phyloP scores from a whole-genome alignment of 2,797 vertebrate genomes.

The Myiothlypis coronata region DNA sequence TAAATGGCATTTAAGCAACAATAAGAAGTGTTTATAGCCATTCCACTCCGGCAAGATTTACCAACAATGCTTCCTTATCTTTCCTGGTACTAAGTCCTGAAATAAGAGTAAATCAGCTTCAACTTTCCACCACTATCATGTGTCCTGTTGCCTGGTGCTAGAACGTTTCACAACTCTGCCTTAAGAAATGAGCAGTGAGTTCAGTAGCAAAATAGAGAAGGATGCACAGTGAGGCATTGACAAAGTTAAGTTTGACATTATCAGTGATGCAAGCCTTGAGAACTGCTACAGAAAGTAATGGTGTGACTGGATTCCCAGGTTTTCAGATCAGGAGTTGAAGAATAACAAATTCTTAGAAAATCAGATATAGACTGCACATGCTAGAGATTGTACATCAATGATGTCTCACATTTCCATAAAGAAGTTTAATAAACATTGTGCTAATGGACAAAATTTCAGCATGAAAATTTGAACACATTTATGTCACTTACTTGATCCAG shows the following conservation, averaged over 20 bases:
- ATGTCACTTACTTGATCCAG: constrained; percentile 83
- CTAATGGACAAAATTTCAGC: background rate
- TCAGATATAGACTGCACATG: background rate
- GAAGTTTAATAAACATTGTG: background rate
- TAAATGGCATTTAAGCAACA: background rate
- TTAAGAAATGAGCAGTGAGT: background rate
- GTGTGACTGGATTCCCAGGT: background rate
- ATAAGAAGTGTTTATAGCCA: background rate
- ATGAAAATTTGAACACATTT: background rate
- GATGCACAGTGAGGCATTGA: background rate
- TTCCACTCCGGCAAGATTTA: background rate
- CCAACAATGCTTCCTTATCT: background rate
- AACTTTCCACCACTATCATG: background rate
- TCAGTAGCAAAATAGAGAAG: background rate
- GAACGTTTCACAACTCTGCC: background rate
- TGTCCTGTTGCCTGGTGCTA: background rate
- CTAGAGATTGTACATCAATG: background rate
- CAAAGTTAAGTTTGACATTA: background rate
- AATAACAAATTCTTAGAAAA: background rate
- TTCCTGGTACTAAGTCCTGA: background rate
- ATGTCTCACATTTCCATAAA: background rate
- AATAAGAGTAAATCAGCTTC: constrained; percentile 27
- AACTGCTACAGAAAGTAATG: background rate
- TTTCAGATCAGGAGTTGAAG: background rate
- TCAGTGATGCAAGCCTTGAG: background rate